Evolutionary conservation across 2,113 vertebrate species (phyloP), one percentile per base, ranked within the genome.

Genomic region (Calidris pugnax): DNA sequence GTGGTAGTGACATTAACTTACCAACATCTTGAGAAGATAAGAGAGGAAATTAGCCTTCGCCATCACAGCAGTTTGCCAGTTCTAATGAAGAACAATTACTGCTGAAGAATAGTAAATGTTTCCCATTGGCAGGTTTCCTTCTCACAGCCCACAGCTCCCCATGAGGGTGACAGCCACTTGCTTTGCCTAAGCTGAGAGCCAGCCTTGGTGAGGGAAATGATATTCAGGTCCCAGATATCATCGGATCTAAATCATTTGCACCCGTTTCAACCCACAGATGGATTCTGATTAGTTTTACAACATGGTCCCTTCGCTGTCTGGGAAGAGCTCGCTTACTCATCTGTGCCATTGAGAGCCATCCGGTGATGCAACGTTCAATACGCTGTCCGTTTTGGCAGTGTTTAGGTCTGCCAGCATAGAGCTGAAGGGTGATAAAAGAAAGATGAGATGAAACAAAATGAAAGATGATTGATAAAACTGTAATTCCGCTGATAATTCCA

Each of bases 111-210:
- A 35, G 80, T 88, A 69, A 90, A 48, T 57, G 68, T 84, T 94
- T 86, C 86, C 83, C 35, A 1, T 14, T 77, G 83, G 67, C 74
- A 76, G 17, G 13, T 39, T 63, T 75, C 82, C 85, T 91, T 45
- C 80, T 81, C 5, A 2, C 74, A 93, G 83, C 90, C 90, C 77
- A 63, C 82, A 69, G 82, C 79, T 91, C 85, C 43, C 68, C 7
- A 0, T 35, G 43, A 90, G 81, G 48, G 77, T 83, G 86, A 77
- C 72, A 93, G 87, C 83, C 87, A 55, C 91, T 90, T 64, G 62
- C 88, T 95, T 39, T 87, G 51, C 85, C 85, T n/a, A 10, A 78
- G 62, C 90, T 51, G 24, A 35, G 82, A 83, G 71, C 76, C 77
- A 55, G 27, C 77, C 48, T 32, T 11, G 69, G 7, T 27, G 60